Conservation (phyloP, 1,140 invertebrate species). For the Varroa destructor region DNA sequence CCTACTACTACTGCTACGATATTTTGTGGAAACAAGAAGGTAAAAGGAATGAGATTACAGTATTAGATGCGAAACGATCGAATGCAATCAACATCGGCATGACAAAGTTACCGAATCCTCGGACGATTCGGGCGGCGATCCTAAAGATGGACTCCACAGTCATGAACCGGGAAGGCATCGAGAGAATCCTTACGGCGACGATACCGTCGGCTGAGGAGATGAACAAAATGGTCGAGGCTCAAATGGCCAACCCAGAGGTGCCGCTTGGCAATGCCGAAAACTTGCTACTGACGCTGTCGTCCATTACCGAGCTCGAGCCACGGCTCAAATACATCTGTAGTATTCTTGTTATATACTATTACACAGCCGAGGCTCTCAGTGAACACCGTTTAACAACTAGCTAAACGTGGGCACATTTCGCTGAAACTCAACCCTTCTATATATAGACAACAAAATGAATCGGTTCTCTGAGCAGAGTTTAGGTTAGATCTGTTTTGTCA, state of each 20-base stretch:
- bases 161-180: slow-evolving; percentile 89
- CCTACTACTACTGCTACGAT: background rate
- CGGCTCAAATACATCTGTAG: slow-evolving; percentile 47
- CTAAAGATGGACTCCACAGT: slow-evolving; percentile 98
- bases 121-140: slow-evolving; percentile 91
- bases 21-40: slow-evolving; percentile 51
- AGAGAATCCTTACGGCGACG: slow-evolving; percentile 87
- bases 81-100: slow-evolving; percentile 99
- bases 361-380: too few relatives aligned
- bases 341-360: too few relatives aligned
- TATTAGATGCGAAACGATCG: slow-evolving; percentile 90
- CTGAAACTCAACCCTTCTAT: too few relatives aligned
- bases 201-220: slow-evolving; percentile 93
- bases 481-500: too few relatives aligned
- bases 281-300: slow-evolving; percentile 84
- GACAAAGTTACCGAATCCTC: slow-evolving; percentile 88
- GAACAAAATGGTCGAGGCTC: slow-evolving; percentile 86
- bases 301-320: slow-evolving; percentile 86
- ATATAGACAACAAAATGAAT: too few relatives aligned
- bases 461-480: too few relatives aligned
- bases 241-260: slow-evolving; percentile 79
- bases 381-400: too few relatives aligned
- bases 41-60: slow-evolving; percentile 88
- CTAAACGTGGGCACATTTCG: too few relatives aligned
- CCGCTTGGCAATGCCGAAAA: slow-evolving; percentile 94